These are phyloP conservation scores for Myotis myotis DNA, from an alignment of 2,797 vertebrate genomes.

Conservation along the genomic window DNA sequence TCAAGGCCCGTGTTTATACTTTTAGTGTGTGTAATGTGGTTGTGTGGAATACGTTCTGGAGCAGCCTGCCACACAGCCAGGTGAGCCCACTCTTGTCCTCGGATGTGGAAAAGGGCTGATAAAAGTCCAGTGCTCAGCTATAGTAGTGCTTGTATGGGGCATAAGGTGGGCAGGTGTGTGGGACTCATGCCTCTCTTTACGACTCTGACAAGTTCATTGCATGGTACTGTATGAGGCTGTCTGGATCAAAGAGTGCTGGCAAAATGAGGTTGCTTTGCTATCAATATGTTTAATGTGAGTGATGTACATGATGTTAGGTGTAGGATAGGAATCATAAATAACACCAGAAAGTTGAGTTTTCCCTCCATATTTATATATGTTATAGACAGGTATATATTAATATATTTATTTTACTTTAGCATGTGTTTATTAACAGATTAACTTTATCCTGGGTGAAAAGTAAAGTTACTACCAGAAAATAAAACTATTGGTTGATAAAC, in stretches of 20 bases:
- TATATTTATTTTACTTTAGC: not conserved
- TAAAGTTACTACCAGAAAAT: not conserved
- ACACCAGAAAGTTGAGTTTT: not conserved
- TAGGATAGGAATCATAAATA: not conserved
- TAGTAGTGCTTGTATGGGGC: not conserved
- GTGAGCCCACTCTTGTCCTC: not conserved
- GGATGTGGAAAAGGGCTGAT: not conserved
- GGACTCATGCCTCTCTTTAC: not conserved
- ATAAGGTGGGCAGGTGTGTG: not conserved
- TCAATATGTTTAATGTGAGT: not conserved
- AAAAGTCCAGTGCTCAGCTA: not conserved
- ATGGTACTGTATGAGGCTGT: not conserved
- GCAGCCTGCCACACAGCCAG: not conserved
- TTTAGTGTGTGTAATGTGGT: not conserved
- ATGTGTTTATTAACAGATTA: conserved; percentile 10
- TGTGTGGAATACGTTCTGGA: not conserved
- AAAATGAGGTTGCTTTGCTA: not conserved
- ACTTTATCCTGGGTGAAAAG: not conserved
- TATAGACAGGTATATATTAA: not conserved
- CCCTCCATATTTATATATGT: not conserved
- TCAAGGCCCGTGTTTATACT: not conserved
- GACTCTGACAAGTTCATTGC: not conserved
- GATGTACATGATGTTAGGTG: not conserved
- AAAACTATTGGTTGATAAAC: not conserved
- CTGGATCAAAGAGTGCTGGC: not conserved